Evolutionary conservation across 1,140 invertebrate species (phyloP).

Genomic region (Achroia grisella): DNA sequence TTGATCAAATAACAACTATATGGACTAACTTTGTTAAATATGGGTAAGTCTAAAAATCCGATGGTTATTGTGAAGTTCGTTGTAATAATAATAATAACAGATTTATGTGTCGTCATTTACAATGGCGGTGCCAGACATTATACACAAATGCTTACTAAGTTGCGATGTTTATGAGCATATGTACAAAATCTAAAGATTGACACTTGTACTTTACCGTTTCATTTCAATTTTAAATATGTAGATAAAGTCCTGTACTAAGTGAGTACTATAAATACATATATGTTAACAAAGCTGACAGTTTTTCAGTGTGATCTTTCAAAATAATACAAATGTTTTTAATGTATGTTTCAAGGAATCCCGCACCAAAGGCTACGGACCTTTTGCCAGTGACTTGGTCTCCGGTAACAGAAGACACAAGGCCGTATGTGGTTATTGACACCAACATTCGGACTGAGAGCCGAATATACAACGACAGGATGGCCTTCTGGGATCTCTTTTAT

Average conservation of each 20-base stretch:
- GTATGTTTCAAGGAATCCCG: slow-evolving; percentile 52
- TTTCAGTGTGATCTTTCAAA: neutral
- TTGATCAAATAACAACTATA: slow-evolving; percentile 32
- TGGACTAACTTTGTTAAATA: slow-evolving; percentile 61
- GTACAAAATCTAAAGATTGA: too few species aligned
- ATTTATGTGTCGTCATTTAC: too few species aligned
- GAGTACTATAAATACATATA: too few species aligned
- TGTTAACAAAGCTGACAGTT: neutral
- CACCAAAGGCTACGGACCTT: slow-evolving; percentile 30
- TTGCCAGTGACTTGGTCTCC: slow-evolving; percentile 39
- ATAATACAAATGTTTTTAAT: neutral
- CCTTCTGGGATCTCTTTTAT: slow-evolving; percentile 61
- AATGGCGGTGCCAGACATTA: too few species aligned
- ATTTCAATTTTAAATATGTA: too few species aligned
- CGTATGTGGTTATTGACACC: slow-evolving; percentile 44
- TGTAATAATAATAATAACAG: too few species aligned
- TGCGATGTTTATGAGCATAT: too few species aligned
- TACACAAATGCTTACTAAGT: too few species aligned
- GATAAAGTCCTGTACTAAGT: too few species aligned
- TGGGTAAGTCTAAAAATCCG: slow-evolving; percentile 29
- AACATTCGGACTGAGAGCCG: slow-evolving; percentile 34
- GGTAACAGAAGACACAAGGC: slow-evolving; percentile 27
- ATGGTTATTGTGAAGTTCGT: too few species aligned
- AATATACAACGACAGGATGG: slow-evolving; percentile 45
- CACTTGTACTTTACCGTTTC: too few species aligned